Conservation (phyloP, 2,888 invertebrate genomes). For the Uloborus plumipes region DNA sequence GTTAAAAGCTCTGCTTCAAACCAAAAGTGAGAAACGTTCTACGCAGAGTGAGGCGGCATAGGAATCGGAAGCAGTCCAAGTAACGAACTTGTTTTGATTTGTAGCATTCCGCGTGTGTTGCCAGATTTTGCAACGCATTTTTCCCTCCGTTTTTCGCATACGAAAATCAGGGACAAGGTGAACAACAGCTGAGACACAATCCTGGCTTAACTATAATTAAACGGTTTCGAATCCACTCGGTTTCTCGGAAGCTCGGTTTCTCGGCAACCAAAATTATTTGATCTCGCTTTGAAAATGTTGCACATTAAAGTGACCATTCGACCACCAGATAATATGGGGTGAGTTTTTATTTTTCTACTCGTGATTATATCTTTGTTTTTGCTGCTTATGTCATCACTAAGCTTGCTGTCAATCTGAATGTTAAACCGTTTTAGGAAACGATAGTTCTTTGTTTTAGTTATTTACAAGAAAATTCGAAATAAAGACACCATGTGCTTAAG, state of each 20-base stretch:
- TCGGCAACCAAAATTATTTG: too few relatives aligned
- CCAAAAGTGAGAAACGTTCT: too few relatives aligned
- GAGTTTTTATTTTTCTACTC: slow-evolving; percentile 10
- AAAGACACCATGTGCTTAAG: too few relatives aligned
- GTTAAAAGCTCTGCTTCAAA: too few relatives aligned
- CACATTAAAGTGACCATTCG: slow-evolving; percentile 43
- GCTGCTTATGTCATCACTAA: too few relatives aligned
- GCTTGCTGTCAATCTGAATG: too few relatives aligned
- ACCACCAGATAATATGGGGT: slow-evolving; percentile 18
- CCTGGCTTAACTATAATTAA: not conserved
- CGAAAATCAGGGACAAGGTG: slow-evolving; percentile 57
- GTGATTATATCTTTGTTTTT: not conserved
- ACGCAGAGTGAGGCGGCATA: too few relatives aligned
- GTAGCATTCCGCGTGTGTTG: too few relatives aligned
- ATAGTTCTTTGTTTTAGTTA: too few relatives aligned
- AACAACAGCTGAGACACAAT: slow-evolving; percentile 33
- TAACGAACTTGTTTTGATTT: slow-evolving; percentile 38
- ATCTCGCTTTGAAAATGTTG: slow-evolving; percentile 24
- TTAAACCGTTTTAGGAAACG: too few relatives aligned
- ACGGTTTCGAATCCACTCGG: not conserved
- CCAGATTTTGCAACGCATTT: slow-evolving; percentile 37
- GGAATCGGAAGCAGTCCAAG: slow-evolving; percentile 51
- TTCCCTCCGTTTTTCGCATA: not conserved
- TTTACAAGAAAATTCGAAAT: too few relatives aligned
- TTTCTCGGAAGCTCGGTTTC: too few relatives aligned